Evolutionary conservation across 1,140 invertebrate genomes (phyloP), one percentile per base, ranked within the genome.

Genomic region (Leptinotarsa texana): DNA sequence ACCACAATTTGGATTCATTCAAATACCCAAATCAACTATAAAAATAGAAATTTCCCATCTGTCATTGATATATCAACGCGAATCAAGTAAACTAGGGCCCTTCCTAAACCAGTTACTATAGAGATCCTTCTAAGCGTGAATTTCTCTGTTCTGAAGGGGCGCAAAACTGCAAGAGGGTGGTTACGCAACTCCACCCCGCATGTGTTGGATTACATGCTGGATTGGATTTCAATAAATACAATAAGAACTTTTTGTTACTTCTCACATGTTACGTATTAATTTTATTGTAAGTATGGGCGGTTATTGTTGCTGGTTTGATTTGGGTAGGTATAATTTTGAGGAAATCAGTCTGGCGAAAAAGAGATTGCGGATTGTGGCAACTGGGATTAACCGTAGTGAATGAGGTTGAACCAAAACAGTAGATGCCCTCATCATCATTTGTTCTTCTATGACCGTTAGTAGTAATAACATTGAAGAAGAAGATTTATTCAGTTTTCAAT

Each of bases 21-120:
- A 24, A 8, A 72, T 24, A 62, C 62, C 66, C 49, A 5, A 42
- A 69, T 68, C 48, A 68, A 72, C 69, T 67, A 65, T 42, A 48
- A 62, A 47, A 24, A 69, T 49, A 63, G 75, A 69, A 80, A 78
- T 80, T 83, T 77, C 83, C 76, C 83, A 84, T 84, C 83, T 84
- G 83, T 82, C 82, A 84, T 75, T 81, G 83, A 84, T 83, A 83
- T 83, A 79, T 78, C 75, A 78, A 76, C 75, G 79, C 73, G 80
- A 83, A 84, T 84, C 81, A 82, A 81, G 80, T 77, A 82, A 84
- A 83, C 79, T 77, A 76, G 80, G 79, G 82, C 72, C 73, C 77
- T 79, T 73, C 81, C 81, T 83, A 83, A 82, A 82, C 82, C 79
- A 79, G 80, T 83, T 83, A 84, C 75, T 74, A 84, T 84, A 82